A percentile compares a stretch with the other conserved stretches of the same genome.
Conservation (phyloP, 2,797 vertebrate species). For the Arnoldichthys spilopterus region DNA sequence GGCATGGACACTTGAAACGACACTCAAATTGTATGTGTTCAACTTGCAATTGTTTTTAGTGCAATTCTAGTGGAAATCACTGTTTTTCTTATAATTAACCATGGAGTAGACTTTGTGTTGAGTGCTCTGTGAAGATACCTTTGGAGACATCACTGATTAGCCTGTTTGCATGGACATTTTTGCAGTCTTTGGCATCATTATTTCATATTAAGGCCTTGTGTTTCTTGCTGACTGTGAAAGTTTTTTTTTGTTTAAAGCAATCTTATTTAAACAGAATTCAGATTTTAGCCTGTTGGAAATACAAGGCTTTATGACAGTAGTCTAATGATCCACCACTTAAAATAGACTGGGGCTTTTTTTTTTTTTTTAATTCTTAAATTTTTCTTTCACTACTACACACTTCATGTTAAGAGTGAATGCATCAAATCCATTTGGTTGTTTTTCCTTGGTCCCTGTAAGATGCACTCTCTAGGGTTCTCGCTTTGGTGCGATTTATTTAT, state of each 20-base stretch:
- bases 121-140: background rate
- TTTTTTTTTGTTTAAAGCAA: background rate
- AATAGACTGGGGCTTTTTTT: background rate
- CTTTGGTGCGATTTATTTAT: background rate
- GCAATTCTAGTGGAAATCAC: background rate
- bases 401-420: background rate
- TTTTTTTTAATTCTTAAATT: background rate
- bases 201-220: background rate
- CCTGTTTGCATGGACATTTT: conserved; percentile 7
- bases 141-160: background rate
- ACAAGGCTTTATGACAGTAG: background rate
- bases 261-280: background rate
- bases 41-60: background rate
- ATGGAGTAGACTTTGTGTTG: background rate
- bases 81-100: background rate
- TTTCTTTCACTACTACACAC: background rate
- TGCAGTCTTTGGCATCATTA: background rate
- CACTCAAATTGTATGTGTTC: background rate
- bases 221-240: background rate
- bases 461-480: background rate
- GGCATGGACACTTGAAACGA: background rate
- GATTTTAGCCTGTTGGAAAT: background rate
- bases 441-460: background rate
- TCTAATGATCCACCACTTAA: background rate
- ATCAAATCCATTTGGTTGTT: background rate